Evolutionary conservation across 2,113 vertebrate genomes (phyloP).

Genomic region (Thermophis baileyi): DNA sequence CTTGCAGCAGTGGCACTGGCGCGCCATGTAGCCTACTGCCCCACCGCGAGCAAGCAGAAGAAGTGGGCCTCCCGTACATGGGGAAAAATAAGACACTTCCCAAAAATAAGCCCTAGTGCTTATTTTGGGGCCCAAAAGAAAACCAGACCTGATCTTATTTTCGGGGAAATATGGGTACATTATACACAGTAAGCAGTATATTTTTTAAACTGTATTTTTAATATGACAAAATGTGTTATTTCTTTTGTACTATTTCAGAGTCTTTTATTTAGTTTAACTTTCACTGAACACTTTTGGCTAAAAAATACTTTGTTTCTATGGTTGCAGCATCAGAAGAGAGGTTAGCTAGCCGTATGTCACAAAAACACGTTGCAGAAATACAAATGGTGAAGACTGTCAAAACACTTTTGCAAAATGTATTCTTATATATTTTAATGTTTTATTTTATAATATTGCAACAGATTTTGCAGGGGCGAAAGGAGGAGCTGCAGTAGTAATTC

Average conservation of each 20-base stretch:
- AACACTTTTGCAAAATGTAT: not conserved
- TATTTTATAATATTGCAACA: not conserved
- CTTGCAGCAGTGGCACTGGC: too few species aligned
- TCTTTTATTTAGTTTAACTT: not conserved
- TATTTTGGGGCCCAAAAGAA: too few species aligned
- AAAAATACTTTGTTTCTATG: slow-evolving; percentile 7
- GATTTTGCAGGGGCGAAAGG: not conserved
- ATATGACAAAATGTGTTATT: not conserved
- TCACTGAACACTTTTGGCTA: slow-evolving; percentile 1
- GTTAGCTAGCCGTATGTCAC: not conserved
- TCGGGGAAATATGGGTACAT: too few species aligned
- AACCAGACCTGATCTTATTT: too few species aligned
- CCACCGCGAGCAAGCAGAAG: too few species aligned
- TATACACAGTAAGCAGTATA: not conserved
- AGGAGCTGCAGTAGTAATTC: not conserved
- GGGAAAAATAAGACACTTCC: too few species aligned
- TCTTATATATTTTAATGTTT: not conserved
- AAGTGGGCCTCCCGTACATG: too few species aligned
- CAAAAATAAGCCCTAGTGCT: too few species aligned
- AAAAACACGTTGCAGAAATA: not conserved
- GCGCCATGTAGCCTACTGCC: too few species aligned
- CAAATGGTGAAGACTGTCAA: not conserved
- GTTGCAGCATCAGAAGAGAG: not conserved
- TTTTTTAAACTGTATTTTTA: not conserved
- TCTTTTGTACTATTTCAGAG: not conserved